A percentile compares a stretch with the other conserved stretches of the same genome.
These are phyloP conservation scores for Melanotaenia maccullochi DNA, from an alignment of 2,797 vertebrate genomes.

Conservation along the genomic window DNA sequence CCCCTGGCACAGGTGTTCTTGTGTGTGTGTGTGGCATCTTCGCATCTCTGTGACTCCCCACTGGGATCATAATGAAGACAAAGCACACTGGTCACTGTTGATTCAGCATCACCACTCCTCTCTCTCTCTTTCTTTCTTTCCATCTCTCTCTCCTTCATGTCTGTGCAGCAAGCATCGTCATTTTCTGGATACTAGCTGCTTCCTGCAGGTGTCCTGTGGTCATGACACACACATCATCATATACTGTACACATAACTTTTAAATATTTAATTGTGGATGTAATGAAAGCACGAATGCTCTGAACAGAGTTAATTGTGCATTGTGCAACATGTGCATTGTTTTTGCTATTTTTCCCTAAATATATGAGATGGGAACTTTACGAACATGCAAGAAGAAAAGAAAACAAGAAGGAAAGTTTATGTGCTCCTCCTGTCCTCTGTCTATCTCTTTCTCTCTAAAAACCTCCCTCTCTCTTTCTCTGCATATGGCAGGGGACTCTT, in stretches of 20 bases:
- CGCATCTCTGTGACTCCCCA: slow-evolving; percentile 76
- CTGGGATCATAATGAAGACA: slow-evolving; percentile 94
- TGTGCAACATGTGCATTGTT: background rate
- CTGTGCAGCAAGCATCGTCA: slow-evolving; percentile 46
- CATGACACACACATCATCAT: slow-evolving; percentile 4
- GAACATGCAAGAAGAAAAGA: slow-evolving; percentile 13
- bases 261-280: background rate
- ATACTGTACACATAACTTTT: slow-evolving; percentile 9
- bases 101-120: slow-evolving; percentile 85
- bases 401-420: slow-evolving; percentile 50
- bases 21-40: slow-evolving; percentile 45
- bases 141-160: slow-evolving; percentile 35
- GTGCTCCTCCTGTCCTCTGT: slow-evolving; percentile 52
- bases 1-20: slow-evolving; percentile 78
- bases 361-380: slow-evolving; percentile 5
- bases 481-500: slow-evolving; percentile 83
- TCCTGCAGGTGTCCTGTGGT: slow-evolving; percentile 25
- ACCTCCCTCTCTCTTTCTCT: slow-evolving; percentile 69
- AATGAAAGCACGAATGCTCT: background rate
- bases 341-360: background rate
- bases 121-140: slow-evolving; percentile 21
- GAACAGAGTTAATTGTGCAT: background rate
- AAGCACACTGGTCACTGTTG: slow-evolving; percentile 92
- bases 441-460: slow-evolving; percentile 58
- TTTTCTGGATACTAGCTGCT: slow-evolving; percentile 39